Base-by-base conservation (phyloP, 2,888 invertebrate genomes). In the Macrosiphum euphorbiae region DNA sequence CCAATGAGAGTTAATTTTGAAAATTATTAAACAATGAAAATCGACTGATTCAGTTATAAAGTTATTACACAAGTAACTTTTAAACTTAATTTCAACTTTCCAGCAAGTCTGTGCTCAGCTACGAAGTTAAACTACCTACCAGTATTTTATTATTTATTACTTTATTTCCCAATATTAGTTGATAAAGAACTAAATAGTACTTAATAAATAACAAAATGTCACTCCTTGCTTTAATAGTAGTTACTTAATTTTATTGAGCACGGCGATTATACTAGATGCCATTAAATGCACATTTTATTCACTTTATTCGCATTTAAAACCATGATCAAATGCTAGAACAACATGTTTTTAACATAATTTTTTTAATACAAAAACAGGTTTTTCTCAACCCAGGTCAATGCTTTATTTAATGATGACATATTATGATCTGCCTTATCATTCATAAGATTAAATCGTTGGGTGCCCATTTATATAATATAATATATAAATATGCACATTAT, bases 191-290 rank as follows among this genome's bases (percentile, higher is more conserved):
- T 20, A 78, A 78, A 78, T 78, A 67, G 78, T 78, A 35, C 35
- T 78, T 8, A 78, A 78, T 78, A 78, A 78, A 78, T 78, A 78
- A 20, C 35, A 78, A 78, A 78, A 78, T 35, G 35, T 78, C 35
- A 78, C 35, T 78, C 24, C 78, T 78, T 35, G 35, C 35, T 41
- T 20, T 16, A 67, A 35, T 26, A 26, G 55, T 78, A 78, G 78
- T 78, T 78, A 78, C 35, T 35, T 78, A 78, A 78, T 78, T 78
- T 78, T 78, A 78, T 78, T 78, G 78, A 78, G 35, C 78, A 78
- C 35, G 16, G 47, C n/a, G 28, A 67, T 61, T 28, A 61, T 67
- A n/a, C 13, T 47, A 47, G 47, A 47, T n/a, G 61, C n/a, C n/a
- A n/a, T n/a, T 67, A 67, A 67, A n/a, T 67, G 67, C 67, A 67